phyloP scores from a whole-genome alignment of 2,797 vertebrate species.

The Ficedula albicollis region DNA sequence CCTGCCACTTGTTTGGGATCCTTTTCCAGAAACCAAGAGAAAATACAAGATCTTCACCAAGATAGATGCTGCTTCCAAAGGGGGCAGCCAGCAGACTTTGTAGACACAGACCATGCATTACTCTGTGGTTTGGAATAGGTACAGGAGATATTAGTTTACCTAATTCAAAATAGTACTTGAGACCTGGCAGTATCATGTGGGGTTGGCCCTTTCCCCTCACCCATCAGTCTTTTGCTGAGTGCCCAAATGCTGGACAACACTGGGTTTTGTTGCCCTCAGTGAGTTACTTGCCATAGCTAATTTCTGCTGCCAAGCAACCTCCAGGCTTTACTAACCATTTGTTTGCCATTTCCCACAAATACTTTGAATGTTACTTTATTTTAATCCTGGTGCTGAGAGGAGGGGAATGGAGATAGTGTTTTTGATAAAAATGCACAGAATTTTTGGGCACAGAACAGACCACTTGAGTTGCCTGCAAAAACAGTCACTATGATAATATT shows the following conservation, averaged over 20 bases:
- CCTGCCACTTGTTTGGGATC: constrained; percentile 54
- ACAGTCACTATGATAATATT: not conserved
- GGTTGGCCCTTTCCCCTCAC: not conserved
- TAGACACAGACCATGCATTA: not conserved
- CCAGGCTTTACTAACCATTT: not conserved
- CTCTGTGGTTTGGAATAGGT: constrained; percentile 45
- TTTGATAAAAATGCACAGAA: constrained; percentile 22
- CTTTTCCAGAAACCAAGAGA: constrained; percentile 34
- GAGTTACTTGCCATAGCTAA: not conserved
- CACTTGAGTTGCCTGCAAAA: not conserved
- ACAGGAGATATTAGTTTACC: constrained; percentile 51
- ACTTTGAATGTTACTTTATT: not conserved
- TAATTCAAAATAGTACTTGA: constrained; percentile 44
- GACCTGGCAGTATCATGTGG: not conserved
- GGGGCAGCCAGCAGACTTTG: not conserved
- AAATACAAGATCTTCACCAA: constrained; percentile 33
- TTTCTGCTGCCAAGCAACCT: constrained; percentile 7
- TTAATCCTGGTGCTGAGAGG: not conserved
- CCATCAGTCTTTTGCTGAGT: not conserved
- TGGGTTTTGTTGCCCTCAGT: not conserved
- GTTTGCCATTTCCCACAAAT: constrained; percentile 22
- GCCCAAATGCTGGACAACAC: not conserved
- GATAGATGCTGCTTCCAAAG: constrained; percentile 28
- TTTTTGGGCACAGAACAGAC: not conserved
- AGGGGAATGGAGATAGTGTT: not conserved